Percentiles rank a stretch among this genome's conserved stretches.
phyloP scores from a whole-genome alignment of 2,113 vertebrate species.

The Cyrtonyx montezumae region DNA sequence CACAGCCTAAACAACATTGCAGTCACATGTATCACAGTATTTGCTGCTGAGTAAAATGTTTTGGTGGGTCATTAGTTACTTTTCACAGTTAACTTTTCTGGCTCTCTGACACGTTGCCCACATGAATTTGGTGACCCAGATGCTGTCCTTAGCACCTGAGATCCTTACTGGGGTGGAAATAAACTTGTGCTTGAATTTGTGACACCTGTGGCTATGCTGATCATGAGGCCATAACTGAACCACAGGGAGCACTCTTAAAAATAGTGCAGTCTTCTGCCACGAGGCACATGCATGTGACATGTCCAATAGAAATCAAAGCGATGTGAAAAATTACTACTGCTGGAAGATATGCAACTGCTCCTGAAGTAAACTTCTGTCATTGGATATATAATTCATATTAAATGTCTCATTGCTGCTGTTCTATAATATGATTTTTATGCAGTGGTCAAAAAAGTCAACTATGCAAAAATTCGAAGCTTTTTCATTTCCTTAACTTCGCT shows the following conservation, averaged over 20 bases:
- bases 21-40: neutral
- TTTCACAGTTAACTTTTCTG: neutral
- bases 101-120: neutral
- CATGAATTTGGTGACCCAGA: neutral
- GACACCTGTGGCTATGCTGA: constrained; percentile 12
- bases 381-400: constrained; percentile 10
- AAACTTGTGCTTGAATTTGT: neutral
- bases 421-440: constrained; percentile 6
- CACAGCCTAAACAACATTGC: neutral
- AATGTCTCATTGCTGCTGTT: neutral
- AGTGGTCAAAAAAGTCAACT: constrained; percentile 11
- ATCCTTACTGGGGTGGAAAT: neutral
- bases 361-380: neutral
- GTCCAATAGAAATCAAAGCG: constrained; percentile 20
- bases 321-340: neutral
- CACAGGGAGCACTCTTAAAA: neutral
- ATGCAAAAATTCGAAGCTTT: neutral
- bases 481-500: constrained; percentile 1
- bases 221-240: neutral
- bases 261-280: neutral
- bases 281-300: constrained; percentile 2
- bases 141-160: neutral
- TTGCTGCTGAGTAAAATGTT: neutral
- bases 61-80: neutral
- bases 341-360: neutral